A percentile compares a stretch with the other conserved stretches of the same genome.
phyloP scores from a whole-genome alignment of 1,140 invertebrate genomes.

The Drosophila nebulosa region DNA sequence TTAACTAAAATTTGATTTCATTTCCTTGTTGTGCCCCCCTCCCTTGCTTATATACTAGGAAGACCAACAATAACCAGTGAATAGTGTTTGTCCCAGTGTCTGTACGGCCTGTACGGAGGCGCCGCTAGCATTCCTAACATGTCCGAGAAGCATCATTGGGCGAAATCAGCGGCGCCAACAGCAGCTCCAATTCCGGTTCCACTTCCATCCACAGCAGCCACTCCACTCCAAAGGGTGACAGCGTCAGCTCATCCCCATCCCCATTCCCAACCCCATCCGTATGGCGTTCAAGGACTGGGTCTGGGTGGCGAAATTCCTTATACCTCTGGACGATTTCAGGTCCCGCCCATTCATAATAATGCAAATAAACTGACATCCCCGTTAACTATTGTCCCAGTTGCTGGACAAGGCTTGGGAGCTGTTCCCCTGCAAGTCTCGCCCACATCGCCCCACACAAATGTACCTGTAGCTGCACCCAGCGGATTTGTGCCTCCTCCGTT shows the following conservation, averaged over 20 bases:
- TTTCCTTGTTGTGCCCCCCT: slow-evolving; percentile 13
- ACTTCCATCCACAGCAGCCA: slow-evolving; percentile 26
- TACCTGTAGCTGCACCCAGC: slow-evolving; percentile 72
- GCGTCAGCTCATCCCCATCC: slow-evolving; percentile 16
- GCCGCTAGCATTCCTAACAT: slow-evolving; percentile 64
- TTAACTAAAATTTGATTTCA: slow-evolving; percentile 20
- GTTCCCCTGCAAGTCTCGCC: slow-evolving; percentile 50
- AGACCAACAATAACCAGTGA: slow-evolving; percentile 8
- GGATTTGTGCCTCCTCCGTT: slow-evolving; percentile 70
- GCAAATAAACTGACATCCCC: slow-evolving; percentile 40
- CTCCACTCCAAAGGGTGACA: slow-evolving; percentile 38
- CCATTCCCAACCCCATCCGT: slow-evolving; percentile 10
- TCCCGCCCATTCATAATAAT: slow-evolving; percentile 54
- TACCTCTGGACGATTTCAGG: slow-evolving; percentile 65
- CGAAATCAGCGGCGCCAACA: slow-evolving; percentile 60
- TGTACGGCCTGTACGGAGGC: slow-evolving; percentile 18
- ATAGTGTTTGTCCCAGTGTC: background rate
- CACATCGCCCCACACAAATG: slow-evolving; percentile 55
- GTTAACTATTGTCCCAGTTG: slow-evolving; percentile 53
- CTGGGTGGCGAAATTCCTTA: slow-evolving; percentile 49
- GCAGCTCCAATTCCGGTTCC: slow-evolving; percentile 28
- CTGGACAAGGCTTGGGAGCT: slow-evolving; percentile 14
- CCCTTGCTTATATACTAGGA: background rate
- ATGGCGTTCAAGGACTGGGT: slow-evolving; percentile 28
- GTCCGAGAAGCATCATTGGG: slow-evolving; percentile 78